Conservation (phyloP, 2,797 vertebrate species). For the Phylloscopus collybita region DNA sequence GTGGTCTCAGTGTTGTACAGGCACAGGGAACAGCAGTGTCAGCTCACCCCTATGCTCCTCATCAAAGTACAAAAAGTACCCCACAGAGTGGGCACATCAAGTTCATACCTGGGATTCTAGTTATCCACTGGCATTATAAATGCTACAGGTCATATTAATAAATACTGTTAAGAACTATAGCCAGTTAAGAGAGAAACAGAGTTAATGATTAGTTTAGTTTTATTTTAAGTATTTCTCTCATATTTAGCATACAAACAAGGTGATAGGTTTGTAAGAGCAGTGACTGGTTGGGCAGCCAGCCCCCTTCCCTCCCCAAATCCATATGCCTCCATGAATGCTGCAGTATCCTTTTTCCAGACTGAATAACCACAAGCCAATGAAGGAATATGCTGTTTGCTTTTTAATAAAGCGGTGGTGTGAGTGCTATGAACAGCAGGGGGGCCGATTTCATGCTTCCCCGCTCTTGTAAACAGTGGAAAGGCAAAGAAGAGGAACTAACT, state of each 20-base stretch:
- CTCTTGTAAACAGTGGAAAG: conserved; percentile 63
- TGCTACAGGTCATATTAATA: conserved; percentile 59
- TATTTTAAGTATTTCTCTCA: conserved; percentile 33
- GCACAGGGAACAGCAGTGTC: neutral
- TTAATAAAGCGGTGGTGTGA: conserved; percentile 41
- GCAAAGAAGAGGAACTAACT: conserved; percentile 55
- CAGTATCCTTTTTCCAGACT: conserved; percentile 77
- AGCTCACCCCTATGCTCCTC: neutral
- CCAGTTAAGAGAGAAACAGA: conserved; percentile 37
- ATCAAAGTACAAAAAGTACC: conserved; percentile 35
- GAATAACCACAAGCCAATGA: conserved; percentile 70
- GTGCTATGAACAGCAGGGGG: conserved; percentile 42
- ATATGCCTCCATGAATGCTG: conserved; percentile 31
- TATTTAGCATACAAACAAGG: conserved; percentile 53
- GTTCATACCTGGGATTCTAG: neutral
- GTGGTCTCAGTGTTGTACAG: neutral
- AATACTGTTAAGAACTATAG: conserved; percentile 57
- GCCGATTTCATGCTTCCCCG: conserved; percentile 33
- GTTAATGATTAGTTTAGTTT: conserved; percentile 76
- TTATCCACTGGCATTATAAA: conserved; percentile 29
- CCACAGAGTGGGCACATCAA: conserved; percentile 30
- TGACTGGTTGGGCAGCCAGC: neutral
- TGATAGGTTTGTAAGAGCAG: conserved; percentile 27
- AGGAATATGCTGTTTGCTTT: conserved; percentile 45
- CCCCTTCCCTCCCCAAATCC: conserved; percentile 31